These are phyloP conservation scores for Oegoconia quadripuncta DNA, from an alignment of 2,888 invertebrate genomes.

Conservation along the genomic window DNA sequence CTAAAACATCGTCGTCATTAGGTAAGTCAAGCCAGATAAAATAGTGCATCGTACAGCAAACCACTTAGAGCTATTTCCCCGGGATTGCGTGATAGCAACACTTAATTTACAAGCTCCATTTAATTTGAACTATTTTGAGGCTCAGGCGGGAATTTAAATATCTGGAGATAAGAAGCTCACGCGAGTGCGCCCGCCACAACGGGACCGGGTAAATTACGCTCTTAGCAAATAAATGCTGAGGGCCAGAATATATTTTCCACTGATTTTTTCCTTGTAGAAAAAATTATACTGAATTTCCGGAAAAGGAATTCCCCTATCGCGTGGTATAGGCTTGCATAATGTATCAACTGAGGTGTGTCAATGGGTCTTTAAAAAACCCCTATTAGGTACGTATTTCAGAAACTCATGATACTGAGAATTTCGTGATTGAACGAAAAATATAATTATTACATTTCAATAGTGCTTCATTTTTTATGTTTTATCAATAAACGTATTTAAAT, in stretches of 20 bases:
- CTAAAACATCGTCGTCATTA: conserved; percentile 37
- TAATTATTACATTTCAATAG: too few relatives aligned
- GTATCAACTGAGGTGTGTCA: conserved; percentile 6
- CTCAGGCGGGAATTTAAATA: conserved; percentile 64
- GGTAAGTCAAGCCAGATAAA: conserved; percentile 52
- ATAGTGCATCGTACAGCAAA: conserved; percentile 58
- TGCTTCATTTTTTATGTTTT: too few relatives aligned
- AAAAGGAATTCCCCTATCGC: conserved; percentile 7
- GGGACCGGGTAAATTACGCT: conserved; percentile 55
- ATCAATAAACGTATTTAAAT: too few relatives aligned
- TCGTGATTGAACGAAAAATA: too few relatives aligned
- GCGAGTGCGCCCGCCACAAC: conserved; percentile 50
- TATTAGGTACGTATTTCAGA: too few relatives aligned
- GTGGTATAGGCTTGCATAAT: conserved; percentile 10
- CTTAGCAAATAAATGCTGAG: conserved; percentile 54
- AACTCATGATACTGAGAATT: too few relatives aligned
- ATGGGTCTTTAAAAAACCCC: neutral
- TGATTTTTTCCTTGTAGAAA: conserved; percentile 16
- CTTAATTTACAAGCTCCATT: conserved; percentile 75
- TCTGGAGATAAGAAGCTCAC: conserved; percentile 73
- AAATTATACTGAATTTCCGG: conserved; percentile 2
- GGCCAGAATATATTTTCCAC: conserved; percentile 33
- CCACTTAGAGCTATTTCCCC: conserved; percentile 72
- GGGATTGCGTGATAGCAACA: conserved; percentile 76
- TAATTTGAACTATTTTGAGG: conserved; percentile 71